Evolutionary conservation across 53 echinoderm and acorn worm genomes (phyloP).

Genomic region (Apostichopus leukothele): DNA sequence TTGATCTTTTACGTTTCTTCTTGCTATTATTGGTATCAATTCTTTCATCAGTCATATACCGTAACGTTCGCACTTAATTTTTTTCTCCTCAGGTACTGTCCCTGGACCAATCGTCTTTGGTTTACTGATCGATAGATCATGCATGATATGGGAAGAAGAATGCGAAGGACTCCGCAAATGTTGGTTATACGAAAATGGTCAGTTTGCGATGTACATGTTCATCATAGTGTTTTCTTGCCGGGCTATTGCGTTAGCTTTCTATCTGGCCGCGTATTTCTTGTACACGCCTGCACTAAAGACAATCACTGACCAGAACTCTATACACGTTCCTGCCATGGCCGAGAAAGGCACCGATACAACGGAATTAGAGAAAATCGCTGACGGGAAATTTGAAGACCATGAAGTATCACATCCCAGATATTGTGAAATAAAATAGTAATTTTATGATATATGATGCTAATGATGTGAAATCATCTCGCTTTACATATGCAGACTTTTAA

Average conservation of each 20-base stretch:
- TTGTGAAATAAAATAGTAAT: no score
- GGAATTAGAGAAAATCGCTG: constrained; percentile 5
- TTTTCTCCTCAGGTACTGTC: constrained; percentile 57
- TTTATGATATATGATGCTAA: no score
- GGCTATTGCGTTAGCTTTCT: constrained; percentile 54
- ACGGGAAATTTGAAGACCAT: background rate
- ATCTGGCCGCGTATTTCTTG: constrained; percentile 37
- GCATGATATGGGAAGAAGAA: constrained; percentile 76
- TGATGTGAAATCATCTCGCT: no score
- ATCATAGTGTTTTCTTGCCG: constrained; percentile 62
- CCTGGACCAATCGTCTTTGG: constrained; percentile 85
- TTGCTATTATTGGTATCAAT: no score
- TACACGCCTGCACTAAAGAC: constrained; percentile 62
- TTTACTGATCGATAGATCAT: constrained; percentile 76
- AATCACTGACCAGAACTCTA: constrained; percentile 5
- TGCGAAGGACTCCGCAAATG: constrained; percentile 71
- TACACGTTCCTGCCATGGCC: background rate
- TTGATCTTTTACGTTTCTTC: no score
- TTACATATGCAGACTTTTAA: no score
- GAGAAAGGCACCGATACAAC: background rate
- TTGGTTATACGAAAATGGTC: constrained; percentile 81
- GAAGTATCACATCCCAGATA: no score
- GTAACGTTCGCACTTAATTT: background rate
- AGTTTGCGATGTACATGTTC: constrained; percentile 68
- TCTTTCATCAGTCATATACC: no score